A percentile compares a stretch with the other conserved stretches of the same genome.
These are phyloP conservation scores for Notarius quadriscutis DNA, from an alignment of 2,113 vertebrate species.

Conservation along the genomic window DNA sequence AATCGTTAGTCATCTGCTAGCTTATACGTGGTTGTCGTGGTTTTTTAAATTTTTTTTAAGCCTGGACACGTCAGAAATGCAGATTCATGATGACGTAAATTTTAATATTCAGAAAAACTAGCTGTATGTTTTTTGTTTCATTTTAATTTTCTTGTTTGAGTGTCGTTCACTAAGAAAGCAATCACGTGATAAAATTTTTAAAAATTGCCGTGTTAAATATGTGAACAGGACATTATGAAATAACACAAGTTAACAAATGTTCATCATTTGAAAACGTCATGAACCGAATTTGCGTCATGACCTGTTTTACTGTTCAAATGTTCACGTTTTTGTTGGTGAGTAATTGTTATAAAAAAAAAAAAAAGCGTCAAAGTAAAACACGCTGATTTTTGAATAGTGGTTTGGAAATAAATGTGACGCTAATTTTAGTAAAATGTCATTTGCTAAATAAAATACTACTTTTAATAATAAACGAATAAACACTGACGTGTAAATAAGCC, in stretches of 20 bases:
- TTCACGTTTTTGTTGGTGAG: not conserved
- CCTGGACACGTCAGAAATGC: not conserved
- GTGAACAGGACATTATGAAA: not conserved
- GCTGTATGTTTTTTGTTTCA: not conserved
- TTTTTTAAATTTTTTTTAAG: too few relatives aligned
- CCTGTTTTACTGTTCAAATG: not conserved
- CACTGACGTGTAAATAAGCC: not conserved
- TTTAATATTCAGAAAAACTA: not conserved
- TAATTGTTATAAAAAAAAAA: not conserved
- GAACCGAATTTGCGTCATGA: not conserved
- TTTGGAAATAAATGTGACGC: not conserved
- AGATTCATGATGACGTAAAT: not conserved
- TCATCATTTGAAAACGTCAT: not conserved
- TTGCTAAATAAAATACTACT: not conserved
- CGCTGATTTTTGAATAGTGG: not conserved
- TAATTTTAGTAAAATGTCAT: not conserved
- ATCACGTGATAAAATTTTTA: not conserved
- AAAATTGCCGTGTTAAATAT: not conserved
- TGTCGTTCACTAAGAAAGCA: not conserved
- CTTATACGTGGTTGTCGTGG: not conserved
- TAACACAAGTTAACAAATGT: not conserved
- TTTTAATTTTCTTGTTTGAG: not conserved
- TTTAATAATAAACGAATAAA: not conserved
- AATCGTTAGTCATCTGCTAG: not conserved
- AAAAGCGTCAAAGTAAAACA: not conserved